Evolutionary conservation across 2,113 vertebrate genomes (phyloP).

Genomic region (Python bivittatus): DNA sequence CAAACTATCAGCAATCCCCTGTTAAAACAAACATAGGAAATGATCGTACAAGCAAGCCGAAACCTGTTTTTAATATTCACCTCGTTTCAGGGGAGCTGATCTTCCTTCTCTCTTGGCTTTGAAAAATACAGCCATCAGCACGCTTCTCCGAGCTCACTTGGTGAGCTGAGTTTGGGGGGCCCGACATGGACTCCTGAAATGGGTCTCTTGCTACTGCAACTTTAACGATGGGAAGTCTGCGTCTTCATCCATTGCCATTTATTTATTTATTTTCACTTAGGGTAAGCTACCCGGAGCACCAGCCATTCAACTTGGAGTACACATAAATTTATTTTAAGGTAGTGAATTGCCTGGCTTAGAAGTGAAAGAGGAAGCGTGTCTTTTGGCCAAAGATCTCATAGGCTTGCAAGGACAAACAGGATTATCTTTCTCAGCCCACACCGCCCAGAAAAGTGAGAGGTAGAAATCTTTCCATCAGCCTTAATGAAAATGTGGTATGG

Average conservation of each 20-base stretch:
- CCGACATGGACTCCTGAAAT: not conserved
- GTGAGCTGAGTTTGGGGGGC: not conserved
- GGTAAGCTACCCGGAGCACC: no score
- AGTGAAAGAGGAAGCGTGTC: not conserved
- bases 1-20: not conserved
- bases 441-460: no score
- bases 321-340: no score
- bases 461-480: no score
- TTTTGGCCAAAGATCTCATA: not conserved
- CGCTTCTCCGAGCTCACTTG: not conserved
- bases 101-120: not conserved
- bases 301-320: no score
- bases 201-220: no score
- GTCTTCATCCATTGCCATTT: no score
- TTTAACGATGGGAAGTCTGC: no score
- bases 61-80: not conserved
- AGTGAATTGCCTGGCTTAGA: not conserved
- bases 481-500: no score
- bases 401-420: no score
- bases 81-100: not conserved
- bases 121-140: not conserved
- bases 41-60: not conserved
- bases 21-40: not conserved
- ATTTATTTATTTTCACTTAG: no score
- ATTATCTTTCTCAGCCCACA: no score